phyloP scores from a whole-genome alignment of 2,113 vertebrate genomes.

The Notiomystis cincta region DNA sequence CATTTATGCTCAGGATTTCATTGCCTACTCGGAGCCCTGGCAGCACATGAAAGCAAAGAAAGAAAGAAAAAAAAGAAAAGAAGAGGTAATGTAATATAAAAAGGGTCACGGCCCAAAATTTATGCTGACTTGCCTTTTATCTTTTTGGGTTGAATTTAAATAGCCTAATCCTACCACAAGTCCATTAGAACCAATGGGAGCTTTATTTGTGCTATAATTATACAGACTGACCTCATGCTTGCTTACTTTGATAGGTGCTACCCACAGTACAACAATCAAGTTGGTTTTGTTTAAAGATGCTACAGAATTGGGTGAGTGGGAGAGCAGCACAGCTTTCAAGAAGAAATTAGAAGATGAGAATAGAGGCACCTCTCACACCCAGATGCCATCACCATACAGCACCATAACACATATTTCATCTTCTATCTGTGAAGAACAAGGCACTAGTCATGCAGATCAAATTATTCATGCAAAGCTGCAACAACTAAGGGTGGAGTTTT shows the following conservation, averaged over 20 bases:
- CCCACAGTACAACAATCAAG: background rate
- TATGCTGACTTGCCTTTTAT: background rate
- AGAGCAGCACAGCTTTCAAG: background rate
- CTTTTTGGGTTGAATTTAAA: background rate
- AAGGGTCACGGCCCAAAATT: background rate
- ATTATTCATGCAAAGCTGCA: background rate
- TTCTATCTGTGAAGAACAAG: background rate
- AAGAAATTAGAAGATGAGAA: background rate
- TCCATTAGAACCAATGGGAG: background rate
- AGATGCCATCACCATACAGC: background rate
- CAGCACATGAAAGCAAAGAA: background rate
- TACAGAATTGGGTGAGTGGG: background rate
- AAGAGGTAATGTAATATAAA: background rate
- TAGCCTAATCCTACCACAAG: background rate
- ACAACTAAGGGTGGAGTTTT: background rate
- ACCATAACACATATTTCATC: background rate
- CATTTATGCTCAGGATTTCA: slow-evolving; percentile 88
- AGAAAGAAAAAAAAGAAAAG: accelerated
- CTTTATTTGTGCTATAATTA: background rate
- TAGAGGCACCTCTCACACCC: background rate
- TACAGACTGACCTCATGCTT: background rate
- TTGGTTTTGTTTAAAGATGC: background rate
- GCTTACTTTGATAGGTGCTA: background rate
- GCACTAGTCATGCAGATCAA: background rate
- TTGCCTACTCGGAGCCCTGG: slow-evolving; percentile 85